Percentiles rank a stretch among this genome's conserved stretches.
Evolutionary conservation across 2,113 vertebrate genomes (phyloP).

Genomic region (Oncorhynchus keta): DNA sequence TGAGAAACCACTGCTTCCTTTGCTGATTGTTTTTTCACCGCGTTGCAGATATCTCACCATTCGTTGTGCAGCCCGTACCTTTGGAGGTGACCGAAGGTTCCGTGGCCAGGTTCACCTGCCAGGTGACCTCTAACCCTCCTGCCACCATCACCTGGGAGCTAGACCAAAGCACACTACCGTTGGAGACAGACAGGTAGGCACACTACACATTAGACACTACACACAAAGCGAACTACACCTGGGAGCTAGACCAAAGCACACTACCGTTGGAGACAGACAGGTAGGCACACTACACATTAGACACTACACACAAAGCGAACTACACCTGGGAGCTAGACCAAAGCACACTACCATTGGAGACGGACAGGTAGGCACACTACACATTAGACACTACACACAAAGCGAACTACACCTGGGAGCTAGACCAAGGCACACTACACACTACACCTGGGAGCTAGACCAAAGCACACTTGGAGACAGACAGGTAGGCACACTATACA

Average conservation of each 20-base stretch:
- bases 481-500: slow-evolving; percentile 82
- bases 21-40: slow-evolving; percentile 13
- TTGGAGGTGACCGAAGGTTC: slow-evolving; percentile 79
- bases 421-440: slow-evolving; percentile 85
- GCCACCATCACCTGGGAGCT: slow-evolving; percentile 91
- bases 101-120: slow-evolving; percentile 88
- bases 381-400: too few relatives aligned
- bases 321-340: slow-evolving; percentile 91
- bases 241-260: slow-evolving; percentile 87
- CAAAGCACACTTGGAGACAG: slow-evolving; percentile 71
- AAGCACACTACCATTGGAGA: slow-evolving; percentile 77
- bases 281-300: slow-evolving; percentile 52
- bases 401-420: slow-evolving; percentile 80
- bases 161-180: slow-evolving; percentile 73
- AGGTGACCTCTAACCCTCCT: slow-evolving; percentile 81
- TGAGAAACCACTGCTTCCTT: not conserved
- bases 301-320: too few relatives aligned
- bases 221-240: slow-evolving; percentile 62
- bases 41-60: slow-evolving; percentile 82
- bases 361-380: slow-evolving; percentile 30
- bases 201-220: too few relatives aligned
- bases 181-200: slow-evolving; percentile 82
- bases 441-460: too few relatives aligned
- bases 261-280: slow-evolving; percentile 63
- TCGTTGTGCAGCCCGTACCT: slow-evolving; percentile 85